These are phyloP conservation scores for Azorinus chamasolen DNA, from an alignment of 2,888 invertebrate species.

Conservation along the genomic window DNA sequence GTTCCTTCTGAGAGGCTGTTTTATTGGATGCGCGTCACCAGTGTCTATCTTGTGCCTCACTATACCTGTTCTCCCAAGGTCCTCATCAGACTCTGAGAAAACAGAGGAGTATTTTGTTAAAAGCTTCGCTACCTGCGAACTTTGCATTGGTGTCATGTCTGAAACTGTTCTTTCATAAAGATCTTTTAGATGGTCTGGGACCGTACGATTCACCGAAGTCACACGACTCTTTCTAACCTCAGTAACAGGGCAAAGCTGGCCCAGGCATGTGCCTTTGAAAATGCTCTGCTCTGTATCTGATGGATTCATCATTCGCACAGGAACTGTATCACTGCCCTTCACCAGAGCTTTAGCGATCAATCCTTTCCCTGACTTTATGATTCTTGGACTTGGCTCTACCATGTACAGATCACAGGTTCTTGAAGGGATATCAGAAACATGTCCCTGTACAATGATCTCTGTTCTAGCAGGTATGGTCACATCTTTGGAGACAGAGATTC, in stretches of 20 bases:
- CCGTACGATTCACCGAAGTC: background rate
- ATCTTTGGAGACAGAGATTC: constrained; percentile 9
- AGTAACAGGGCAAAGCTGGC: background rate
- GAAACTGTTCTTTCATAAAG: constrained; percentile 3
- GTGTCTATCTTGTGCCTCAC: constrained; percentile 24
- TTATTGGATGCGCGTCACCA: constrained; percentile 24
- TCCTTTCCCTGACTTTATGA: background rate
- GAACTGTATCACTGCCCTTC: background rate
- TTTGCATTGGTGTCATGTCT: background rate
- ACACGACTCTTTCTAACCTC: background rate
- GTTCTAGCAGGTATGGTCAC: background rate
- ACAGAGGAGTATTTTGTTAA: constrained; percentile 19
- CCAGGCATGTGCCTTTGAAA: constrained; percentile 4
- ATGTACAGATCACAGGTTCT: constrained; percentile 1
- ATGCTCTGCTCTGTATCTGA: background rate
- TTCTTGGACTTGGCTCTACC: constrained; percentile 2
- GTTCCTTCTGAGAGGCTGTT: constrained; percentile 29
- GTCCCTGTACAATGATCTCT: constrained; percentile 1
- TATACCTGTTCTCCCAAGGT: constrained; percentile 25
- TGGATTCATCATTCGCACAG: constrained; percentile 14
- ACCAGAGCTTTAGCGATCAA: constrained; percentile 9
- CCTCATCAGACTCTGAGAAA: constrained; percentile 18
- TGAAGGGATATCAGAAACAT: background rate
- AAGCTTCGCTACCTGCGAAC: background rate
- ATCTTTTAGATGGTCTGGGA: constrained; percentile 14